Evolutionary conservation across 2,888 invertebrate genomes (phyloP).

Genomic region (Oasisia sp.): DNA sequence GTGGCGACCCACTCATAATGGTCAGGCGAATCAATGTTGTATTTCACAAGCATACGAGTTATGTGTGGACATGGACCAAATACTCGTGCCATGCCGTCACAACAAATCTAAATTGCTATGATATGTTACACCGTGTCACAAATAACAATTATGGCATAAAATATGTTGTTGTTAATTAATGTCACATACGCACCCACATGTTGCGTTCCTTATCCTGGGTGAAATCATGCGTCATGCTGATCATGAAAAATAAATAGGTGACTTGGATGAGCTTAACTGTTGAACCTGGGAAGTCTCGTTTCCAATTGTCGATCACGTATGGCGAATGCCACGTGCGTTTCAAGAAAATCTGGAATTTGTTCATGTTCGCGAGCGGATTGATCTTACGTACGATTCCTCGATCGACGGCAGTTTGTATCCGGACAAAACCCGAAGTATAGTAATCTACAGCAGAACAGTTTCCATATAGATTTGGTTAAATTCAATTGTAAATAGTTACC

Average conservation of each 20-base stretch:
- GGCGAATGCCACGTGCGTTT: background rate
- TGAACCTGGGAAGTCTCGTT: background rate
- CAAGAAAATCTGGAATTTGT: background rate
- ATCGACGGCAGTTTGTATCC: background rate
- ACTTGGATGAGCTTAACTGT: background rate
- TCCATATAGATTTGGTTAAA: too few relatives aligned
- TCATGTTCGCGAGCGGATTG: background rate
- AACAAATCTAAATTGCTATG: too few relatives aligned
- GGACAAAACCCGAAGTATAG: background rate
- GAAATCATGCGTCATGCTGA: background rate
- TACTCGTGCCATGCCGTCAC: too few relatives aligned
- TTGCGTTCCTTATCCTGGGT: background rate
- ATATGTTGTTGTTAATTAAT: too few relatives aligned
- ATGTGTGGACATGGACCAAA: too few relatives aligned
- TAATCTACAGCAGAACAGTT: background rate
- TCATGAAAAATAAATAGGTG: background rate
- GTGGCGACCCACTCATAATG: too few relatives aligned
- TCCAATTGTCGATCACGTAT: background rate
- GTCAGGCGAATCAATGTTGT: too few relatives aligned
- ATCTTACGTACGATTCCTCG: background rate
- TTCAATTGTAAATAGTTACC: too few relatives aligned
- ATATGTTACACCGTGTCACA: too few relatives aligned
- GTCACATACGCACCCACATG: background rate
- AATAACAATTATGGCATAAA: too few relatives aligned
- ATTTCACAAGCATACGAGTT: too few relatives aligned